These are phyloP conservation scores for Sitodiplosis mosellana DNA, from an alignment of 1,140 invertebrate genomes.

Conservation along the genomic window DNA sequence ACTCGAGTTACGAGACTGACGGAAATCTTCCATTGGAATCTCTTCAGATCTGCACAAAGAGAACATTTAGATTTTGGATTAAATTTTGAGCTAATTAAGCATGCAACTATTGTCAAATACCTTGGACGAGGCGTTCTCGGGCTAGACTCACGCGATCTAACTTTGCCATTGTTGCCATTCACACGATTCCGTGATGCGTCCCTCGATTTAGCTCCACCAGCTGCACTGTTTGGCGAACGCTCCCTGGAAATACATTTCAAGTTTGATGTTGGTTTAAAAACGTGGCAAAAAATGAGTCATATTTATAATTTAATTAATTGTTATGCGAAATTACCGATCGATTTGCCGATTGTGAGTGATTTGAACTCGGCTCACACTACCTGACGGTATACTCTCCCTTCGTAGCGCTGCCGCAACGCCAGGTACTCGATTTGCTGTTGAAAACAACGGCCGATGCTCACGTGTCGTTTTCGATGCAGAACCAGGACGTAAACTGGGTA, in stretches of 20 bases:
- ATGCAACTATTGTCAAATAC: constrained; percentile 10
- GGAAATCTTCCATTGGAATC: constrained; percentile 66
- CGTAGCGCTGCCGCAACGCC: constrained; percentile 47
- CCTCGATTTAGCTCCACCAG: constrained; percentile 3
- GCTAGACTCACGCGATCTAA: constrained; percentile 46
- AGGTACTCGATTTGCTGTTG: constrained; percentile 37
- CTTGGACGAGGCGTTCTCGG: constrained; percentile 44
- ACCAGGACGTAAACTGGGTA: constrained; percentile 4
- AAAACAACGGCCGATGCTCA: constrained; percentile 35
- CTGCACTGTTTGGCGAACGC: not conserved
- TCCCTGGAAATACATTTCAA: not conserved
- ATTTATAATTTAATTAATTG: not conserved
- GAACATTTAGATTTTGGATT: not conserved
- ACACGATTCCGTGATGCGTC: constrained; percentile 16
- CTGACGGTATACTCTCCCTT: constrained; percentile 26
- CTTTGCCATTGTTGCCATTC: constrained; percentile 17
- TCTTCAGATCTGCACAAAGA: constrained; percentile 42
- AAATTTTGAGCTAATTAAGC: not conserved
- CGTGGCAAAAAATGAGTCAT: not conserved
- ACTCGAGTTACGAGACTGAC: constrained; percentile 21
- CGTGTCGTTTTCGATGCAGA: constrained; percentile 2
- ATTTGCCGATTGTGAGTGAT: constrained; percentile 21
- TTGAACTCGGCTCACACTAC: constrained; percentile 19
- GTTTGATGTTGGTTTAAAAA: not conserved
- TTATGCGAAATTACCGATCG: constrained; percentile 12